Evolutionary conservation across 2,888 invertebrate species (phyloP).

Genomic region (Sphinx pinastri): DNA sequence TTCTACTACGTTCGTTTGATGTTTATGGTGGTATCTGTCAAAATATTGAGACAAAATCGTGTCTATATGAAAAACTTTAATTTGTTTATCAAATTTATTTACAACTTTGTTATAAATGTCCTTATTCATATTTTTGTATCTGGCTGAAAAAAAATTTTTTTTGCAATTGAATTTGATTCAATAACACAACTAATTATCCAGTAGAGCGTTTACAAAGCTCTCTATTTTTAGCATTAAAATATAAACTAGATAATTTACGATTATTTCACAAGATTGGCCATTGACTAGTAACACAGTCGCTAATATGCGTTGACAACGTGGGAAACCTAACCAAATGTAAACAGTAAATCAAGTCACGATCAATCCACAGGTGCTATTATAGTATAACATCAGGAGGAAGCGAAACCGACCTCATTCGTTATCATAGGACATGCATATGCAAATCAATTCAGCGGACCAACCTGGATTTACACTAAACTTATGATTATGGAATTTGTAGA

Average conservation of each 20-base stretch:
- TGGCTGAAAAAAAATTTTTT: no score
- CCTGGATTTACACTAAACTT: slow-evolving; percentile 28
- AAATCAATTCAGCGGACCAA: slow-evolving; percentile 60
- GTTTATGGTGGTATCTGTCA: no score
- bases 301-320: slow-evolving; percentile 1
- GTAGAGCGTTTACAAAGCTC: no score
- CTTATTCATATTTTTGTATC: no score
- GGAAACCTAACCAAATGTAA: neutral
- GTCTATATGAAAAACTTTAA: no score
- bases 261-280: neutral
- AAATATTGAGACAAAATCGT: no score
- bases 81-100: no score
- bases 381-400: slow-evolving; percentile 35
- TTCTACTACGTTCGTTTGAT: no score
- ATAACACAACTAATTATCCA: no score
- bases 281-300: neutral
- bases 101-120: no score
- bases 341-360: slow-evolving; percentile 25
- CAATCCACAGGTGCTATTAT: slow-evolving; percentile 28
- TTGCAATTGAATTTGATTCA: no score
- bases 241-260: neutral
- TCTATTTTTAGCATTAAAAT: no score
- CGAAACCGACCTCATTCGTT: slow-evolving; percentile 56
- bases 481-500: slow-evolving; percentile 16
- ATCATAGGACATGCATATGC: slow-evolving; percentile 66